These are phyloP conservation scores for Monochamus alternatus DNA, from an alignment of 2,888 invertebrate species.

Conservation along the genomic window DNA sequence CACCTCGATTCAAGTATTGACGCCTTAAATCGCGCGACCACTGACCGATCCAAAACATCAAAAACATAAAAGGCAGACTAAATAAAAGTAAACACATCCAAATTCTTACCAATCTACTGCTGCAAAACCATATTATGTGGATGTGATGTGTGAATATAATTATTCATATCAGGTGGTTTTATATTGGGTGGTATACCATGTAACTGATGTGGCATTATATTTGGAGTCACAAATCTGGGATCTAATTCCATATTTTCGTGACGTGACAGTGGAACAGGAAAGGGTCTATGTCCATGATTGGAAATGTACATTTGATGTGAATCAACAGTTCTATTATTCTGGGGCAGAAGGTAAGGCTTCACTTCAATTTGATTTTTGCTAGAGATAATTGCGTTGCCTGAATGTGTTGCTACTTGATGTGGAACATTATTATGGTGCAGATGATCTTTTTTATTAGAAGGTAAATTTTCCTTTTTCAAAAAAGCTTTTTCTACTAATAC, in stretches of 20 bases:
- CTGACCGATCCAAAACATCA: too few relatives aligned
- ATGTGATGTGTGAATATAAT: constrained; percentile 42
- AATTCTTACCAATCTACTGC: constrained; percentile 19
- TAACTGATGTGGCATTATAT: constrained; percentile 49
- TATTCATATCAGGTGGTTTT: constrained; percentile 44
- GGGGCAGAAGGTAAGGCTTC: constrained; percentile 31
- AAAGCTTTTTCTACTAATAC: constrained; percentile 63
- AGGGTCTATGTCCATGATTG: constrained; percentile 46
- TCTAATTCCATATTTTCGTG: constrained; percentile 57
- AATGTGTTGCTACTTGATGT: constrained; percentile 30
- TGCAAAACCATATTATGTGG: constrained; percentile 45
- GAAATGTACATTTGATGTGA: constrained; percentile 49
- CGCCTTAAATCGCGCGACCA: too few relatives aligned
- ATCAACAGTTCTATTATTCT: constrained; percentile 42
- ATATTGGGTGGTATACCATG: constrained; percentile 44
- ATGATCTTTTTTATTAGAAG: constrained; percentile 38
- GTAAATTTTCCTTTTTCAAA: constrained; percentile 31
- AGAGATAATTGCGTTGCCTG: constrained; percentile 21
- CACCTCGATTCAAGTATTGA: too few relatives aligned
- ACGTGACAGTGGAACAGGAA: constrained; percentile 55
- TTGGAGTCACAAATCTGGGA: constrained; percentile 49
- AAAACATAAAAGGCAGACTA: background rate
- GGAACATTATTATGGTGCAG: constrained; percentile 35
- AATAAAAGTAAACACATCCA: background rate
- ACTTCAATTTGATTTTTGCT: constrained; percentile 21